phyloP scores from a whole-genome alignment of 2,888 invertebrate species.

The Caradrina clavipalpis region DNA sequence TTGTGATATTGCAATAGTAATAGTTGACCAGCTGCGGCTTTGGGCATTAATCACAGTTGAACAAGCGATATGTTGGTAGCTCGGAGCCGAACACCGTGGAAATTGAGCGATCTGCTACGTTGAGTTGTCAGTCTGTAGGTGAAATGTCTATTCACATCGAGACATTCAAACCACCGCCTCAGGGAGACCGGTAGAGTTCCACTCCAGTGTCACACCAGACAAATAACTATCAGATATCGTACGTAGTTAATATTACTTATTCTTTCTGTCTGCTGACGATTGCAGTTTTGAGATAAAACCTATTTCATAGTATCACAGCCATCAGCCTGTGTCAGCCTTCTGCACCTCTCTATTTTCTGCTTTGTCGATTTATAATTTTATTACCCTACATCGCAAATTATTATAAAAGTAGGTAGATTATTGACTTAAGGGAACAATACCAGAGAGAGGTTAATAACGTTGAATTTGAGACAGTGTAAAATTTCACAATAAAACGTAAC shows the following conservation, averaged over 20 bases:
- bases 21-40: constrained; percentile 49
- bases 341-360: neutral
- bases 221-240: neutral
- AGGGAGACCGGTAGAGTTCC: neutral
- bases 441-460: neutral
- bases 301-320: no score
- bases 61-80: neutral
- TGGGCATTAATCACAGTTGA: constrained; percentile 12
- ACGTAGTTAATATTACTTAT: neutral
- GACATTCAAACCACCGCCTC: no score
- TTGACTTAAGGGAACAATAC: constrained; percentile 4
- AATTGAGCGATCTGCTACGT: constrained; percentile 3
- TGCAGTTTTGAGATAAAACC: no score
- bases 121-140: neutral
- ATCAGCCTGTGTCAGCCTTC: no score
- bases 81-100: neutral
- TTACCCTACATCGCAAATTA: neutral
- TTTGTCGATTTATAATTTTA: constrained; percentile 2
- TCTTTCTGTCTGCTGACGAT: neutral
- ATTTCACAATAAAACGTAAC: neutral
- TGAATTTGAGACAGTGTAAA: neutral
- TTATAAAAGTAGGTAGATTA: neutral
- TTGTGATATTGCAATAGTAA: constrained; percentile 45
- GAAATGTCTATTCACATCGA: neutral
- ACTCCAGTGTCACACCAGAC: neutral